A percentile compares a stretch with the other conserved stretches of the same genome.
Evolutionary conservation across 2,888 invertebrate species (phyloP).

Genomic region (Pseudeuparius sepicola): DNA sequence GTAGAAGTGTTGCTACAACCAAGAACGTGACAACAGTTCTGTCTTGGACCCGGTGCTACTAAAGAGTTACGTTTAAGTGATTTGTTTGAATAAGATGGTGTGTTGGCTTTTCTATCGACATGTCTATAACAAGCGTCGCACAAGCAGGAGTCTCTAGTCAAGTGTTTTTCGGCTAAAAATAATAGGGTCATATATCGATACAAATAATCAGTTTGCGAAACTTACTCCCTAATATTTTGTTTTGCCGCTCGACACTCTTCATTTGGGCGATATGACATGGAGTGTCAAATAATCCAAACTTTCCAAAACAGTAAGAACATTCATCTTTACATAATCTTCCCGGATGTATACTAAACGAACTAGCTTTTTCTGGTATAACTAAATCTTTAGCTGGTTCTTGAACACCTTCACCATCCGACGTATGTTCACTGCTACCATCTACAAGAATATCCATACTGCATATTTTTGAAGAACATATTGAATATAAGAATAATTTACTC

Average conservation of each 20-base stretch:
- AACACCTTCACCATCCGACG: slow-evolving; percentile 38
- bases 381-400: slow-evolving; percentile 46
- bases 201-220: slow-evolving; percentile 1
- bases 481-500: too few relatives aligned
- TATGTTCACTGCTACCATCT: slow-evolving; percentile 41
- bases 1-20: slow-evolving; percentile 50
- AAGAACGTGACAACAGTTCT: slow-evolving; percentile 52
- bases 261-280: slow-evolving; percentile 82
- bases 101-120: slow-evolving; percentile 72
- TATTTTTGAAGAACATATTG: neutral
- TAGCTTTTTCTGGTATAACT: slow-evolving; percentile 80
- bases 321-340: slow-evolving; percentile 74
- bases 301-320: slow-evolving; percentile 79
- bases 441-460: slow-evolving; percentile 6
- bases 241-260: slow-evolving; percentile 70
- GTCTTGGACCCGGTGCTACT: slow-evolving; percentile 36
- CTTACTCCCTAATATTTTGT: slow-evolving; percentile 67
- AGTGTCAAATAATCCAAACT: slow-evolving; percentile 77
- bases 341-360: slow-evolving; percentile 79
- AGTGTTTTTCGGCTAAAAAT: slow-evolving; percentile 61
- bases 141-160: slow-evolving; percentile 74
- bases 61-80: slow-evolving; percentile 34
- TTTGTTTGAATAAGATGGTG: slow-evolving; percentile 53
- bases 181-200: too few relatives aligned
- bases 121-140: slow-evolving; percentile 83